Evolutionary conservation across 1,140 invertebrate species (phyloP).

Genomic region (Ips nitidus): DNA sequence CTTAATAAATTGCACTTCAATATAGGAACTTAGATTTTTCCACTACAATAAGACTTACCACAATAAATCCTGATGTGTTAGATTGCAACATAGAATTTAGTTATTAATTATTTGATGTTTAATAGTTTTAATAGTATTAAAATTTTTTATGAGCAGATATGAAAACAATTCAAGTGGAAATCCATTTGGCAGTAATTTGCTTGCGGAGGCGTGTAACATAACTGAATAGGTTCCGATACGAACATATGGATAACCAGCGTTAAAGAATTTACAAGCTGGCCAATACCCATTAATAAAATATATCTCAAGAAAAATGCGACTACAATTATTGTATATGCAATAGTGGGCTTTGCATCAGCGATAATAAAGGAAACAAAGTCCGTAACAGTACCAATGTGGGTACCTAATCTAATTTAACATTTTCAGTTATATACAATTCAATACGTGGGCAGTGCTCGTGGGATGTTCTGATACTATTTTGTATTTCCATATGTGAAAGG

Average conservation of each 20-base stretch:
- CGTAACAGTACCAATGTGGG: slow-evolving; percentile 32
- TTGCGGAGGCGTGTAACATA: no score
- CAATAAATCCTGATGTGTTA: no score
- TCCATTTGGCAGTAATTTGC: no score
- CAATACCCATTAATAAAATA: not conserved
- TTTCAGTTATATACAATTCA: slow-evolving; percentile 33
- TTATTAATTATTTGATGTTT: no score
- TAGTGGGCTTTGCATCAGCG: slow-evolving; percentile 31
- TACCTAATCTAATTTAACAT: slow-evolving; percentile 34
- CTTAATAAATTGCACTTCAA: not conserved
- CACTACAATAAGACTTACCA: no score
- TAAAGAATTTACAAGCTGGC: no score
- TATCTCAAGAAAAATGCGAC: slow-evolving; percentile 6
- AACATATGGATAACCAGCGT: no score
- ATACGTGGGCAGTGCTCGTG: slow-evolving; percentile 30
- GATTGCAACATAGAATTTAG: not conserved
- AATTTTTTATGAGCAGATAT: no score
- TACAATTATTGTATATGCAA: slow-evolving; percentile 30
- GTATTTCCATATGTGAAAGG: slow-evolving; percentile 42
- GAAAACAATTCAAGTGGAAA: no score
- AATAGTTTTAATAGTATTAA: no score
- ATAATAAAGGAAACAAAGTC: slow-evolving; percentile 33
- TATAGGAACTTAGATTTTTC: no score
- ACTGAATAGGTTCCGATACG: no score
- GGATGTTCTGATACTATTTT: slow-evolving; percentile 43